These are phyloP conservation scores for Zygogramma bicolorata DNA, from an alignment of 2,888 invertebrate genomes.

Conservation along the genomic window DNA sequence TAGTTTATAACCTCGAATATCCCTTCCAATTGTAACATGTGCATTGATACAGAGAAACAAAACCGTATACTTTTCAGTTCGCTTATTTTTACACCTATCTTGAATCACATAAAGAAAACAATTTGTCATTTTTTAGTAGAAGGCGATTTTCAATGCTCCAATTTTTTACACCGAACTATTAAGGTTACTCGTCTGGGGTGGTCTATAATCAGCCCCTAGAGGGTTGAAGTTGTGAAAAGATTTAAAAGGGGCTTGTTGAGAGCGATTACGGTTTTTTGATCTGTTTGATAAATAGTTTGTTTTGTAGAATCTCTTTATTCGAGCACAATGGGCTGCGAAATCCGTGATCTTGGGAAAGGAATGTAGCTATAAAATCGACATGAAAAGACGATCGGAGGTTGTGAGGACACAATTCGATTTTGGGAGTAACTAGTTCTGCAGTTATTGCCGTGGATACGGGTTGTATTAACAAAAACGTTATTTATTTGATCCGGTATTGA, in stretches of 20 bases:
- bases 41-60: slow-evolving; percentile 12
- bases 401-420: no score
- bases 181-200: slow-evolving; percentile 50
- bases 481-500: no score
- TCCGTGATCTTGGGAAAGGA: slow-evolving; percentile 37
- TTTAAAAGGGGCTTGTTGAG: slow-evolving; percentile 53
- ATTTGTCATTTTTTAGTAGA: slow-evolving; percentile 52
- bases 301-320: slow-evolving; percentile 50
- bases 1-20: no score
- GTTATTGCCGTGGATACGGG: no score
- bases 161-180: slow-evolving; percentile 50
- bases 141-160: slow-evolving; percentile 51
- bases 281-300: slow-evolving; percentile 58
- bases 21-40: neutral
- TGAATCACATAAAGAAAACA: slow-evolving; percentile 52
- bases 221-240: slow-evolving; percentile 50
- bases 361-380: neutral
- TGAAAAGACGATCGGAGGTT: neutral
- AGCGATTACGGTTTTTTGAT: slow-evolving; percentile 51
- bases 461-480: no score
- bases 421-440: no score
- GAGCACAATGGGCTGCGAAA: slow-evolving; percentile 37
- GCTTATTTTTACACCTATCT: slow-evolving; percentile 52
- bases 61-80: slow-evolving; percentile 37
- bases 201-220: slow-evolving; percentile 53